A percentile compares a stretch with the other conserved stretches of the same genome.
phyloP scores from a whole-genome alignment of 2,113 vertebrate species.

The Chloroceryle aenea region DNA sequence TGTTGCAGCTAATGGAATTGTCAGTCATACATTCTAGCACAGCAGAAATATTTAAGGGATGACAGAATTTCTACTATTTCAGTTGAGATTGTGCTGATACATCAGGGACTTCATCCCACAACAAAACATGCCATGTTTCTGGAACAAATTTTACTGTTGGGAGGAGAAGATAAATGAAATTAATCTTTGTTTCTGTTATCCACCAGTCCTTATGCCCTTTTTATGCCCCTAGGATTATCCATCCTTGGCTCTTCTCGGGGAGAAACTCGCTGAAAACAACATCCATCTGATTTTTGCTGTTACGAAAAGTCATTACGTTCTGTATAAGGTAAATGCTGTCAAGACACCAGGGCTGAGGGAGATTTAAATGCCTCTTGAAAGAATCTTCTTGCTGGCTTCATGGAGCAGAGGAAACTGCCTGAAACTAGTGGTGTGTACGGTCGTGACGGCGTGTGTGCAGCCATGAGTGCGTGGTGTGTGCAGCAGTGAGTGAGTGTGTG shows the following conservation, averaged over 20 bases:
- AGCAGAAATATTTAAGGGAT: neutral
- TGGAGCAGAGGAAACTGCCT: neutral
- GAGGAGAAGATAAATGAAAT: neutral
- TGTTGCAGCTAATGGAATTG: neutral
- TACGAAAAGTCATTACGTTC: conserved; percentile 89
- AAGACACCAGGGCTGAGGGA: neutral
- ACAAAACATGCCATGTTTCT: neutral
- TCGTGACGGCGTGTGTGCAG: no score
- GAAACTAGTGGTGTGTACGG: no score
- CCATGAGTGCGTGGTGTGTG: no score
- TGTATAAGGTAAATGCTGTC: conserved; percentile 86
- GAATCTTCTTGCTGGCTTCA: neutral
- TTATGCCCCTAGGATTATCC: conserved; percentile 87
- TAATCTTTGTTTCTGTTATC: neutral
- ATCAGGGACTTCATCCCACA: neutral
- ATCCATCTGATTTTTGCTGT: conserved; percentile 97
- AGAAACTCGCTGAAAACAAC: conserved; percentile 96
- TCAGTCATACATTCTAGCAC: neutral
- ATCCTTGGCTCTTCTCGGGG: conserved; percentile 93
- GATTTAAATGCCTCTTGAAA: neutral
- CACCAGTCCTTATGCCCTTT: neutral
- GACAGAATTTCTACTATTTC: neutral
- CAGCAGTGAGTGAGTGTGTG: no score
- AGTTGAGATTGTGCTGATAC: neutral
- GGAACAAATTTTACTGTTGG: neutral